A percentile compares a stretch with the other conserved stretches of the same genome.
These are phyloP conservation scores for Steinernema hermaphroditum DNA, from an alignment of 2,888 invertebrate genomes.

Conservation along the genomic window DNA sequence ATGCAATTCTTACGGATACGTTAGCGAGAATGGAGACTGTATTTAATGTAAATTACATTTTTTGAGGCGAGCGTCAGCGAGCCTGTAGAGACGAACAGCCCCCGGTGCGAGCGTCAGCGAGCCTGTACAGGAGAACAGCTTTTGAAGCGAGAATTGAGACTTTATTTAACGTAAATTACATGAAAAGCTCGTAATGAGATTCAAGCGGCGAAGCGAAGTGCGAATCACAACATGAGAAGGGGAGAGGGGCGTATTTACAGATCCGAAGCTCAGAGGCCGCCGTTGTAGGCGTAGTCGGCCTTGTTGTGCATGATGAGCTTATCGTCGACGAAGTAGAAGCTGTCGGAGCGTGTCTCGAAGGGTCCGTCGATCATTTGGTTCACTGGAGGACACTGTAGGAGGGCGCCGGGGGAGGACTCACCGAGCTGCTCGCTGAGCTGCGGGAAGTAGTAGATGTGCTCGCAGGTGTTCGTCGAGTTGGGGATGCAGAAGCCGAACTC, in stretches of 20 bases:
- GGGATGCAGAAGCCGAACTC: slow-evolving; percentile 99
- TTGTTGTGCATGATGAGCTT: slow-evolving; percentile 97
- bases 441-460: slow-evolving; percentile 98
- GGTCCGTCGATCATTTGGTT: slow-evolving; percentile 94
- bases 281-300: slow-evolving; percentile 96
- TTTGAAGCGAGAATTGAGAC: not conserved
- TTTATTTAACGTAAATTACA: not conserved
- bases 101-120: too few species aligned
- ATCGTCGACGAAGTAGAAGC: slow-evolving; percentile 98
- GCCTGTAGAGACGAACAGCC: too few species aligned
- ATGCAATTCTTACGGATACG: too few species aligned
- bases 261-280: slow-evolving; percentile 66
- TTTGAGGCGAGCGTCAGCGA: too few species aligned
- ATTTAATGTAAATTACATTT: not conserved
- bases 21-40: not conserved
- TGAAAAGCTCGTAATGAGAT: not conserved
- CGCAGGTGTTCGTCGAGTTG: slow-evolving; percentile 92
- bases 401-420: slow-evolving; percentile 40
- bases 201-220: slow-evolving; percentile 28
- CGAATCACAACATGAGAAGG: slow-evolving; percentile 18
- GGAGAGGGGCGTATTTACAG: slow-evolving; percentile 32
- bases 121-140: too few species aligned
- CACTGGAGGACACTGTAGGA: slow-evolving; percentile 72
- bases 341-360: slow-evolving; percentile 95
- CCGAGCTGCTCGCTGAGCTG: slow-evolving; percentile 74